Base-by-base conservation (phyloP, 2,888 invertebrate genomes). In the Spodoptera exigua region DNA sequence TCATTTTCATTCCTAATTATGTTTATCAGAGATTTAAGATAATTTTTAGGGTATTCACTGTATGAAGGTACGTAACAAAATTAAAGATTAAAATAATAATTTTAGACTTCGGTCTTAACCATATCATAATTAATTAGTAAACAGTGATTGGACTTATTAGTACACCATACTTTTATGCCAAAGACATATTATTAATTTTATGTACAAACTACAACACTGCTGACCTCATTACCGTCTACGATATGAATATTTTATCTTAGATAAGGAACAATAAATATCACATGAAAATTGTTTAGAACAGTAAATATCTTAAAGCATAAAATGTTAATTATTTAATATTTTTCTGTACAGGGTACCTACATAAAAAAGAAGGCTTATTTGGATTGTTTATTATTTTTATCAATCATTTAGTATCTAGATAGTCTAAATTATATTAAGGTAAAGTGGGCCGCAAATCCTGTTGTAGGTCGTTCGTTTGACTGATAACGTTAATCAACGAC, bases 401-500 rank as follows among this genome's bases (percentile, higher is more conserved):
- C 35, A 37, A 27, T 41, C 37, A 45, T 74, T 64, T 3, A 65
- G 71, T 51, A 70, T 61, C 45, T 55, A 64, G 74, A 76, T 71
- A 75, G 61, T 64, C 58, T 49, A 65, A 61, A 61, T 74, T 61
- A 40, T 47, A 32, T 12, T 16, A 9, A 9, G 27, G 5, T 27
- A 47, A 58, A 62, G 47, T 63, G 64, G 58, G 59, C 32, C 56
- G 48, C 54, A 61, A 59, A 53, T 39, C 48, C 51, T 53, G 51
- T 57, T 54, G 57, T 68, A 58, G 62, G 52, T 66, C 61, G 51
- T 18, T 12, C 11, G 46, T 58, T 70, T 71, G 72, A 64, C 61
- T 65, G 76, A 76, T 76, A 76, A 72, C 49, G 61, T 74, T 64
- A 72, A 63, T 39, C n/a, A 41, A 49, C 52, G 61, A 48, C 68